Evolutionary conservation across 2,888 invertebrate species (phyloP).

Genomic region (Tromatobia lineatoria): DNA sequence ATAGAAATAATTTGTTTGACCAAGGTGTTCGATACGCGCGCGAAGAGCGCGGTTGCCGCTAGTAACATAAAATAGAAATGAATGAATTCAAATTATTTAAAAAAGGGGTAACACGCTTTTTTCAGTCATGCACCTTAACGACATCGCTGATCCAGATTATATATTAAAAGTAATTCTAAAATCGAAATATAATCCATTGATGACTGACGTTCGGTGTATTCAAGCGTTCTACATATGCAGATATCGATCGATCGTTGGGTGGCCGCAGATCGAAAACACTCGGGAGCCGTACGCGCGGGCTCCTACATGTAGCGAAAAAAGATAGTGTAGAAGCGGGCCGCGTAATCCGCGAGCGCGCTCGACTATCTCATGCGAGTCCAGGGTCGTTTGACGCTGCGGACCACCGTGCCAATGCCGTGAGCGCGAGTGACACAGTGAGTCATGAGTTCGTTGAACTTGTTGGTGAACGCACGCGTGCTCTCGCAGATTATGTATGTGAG

Average conservation of each 20-base stretch:
- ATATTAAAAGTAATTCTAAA: slow-evolving; percentile 26
- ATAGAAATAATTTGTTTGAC: no score
- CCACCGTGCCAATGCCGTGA: slow-evolving; percentile 65
- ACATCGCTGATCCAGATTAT: neutral
- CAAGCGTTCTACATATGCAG: slow-evolving; percentile 27
- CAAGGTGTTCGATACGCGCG: no score
- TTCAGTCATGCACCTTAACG: neutral
- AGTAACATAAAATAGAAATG: no score
- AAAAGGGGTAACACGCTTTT: neutral
- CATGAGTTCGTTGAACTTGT: slow-evolving; percentile 72
- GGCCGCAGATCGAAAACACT: slow-evolving; percentile 56
- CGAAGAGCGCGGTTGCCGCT: no score
- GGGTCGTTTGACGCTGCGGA: slow-evolving; percentile 66
- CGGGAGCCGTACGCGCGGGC: slow-evolving; percentile 11
- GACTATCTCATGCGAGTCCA: slow-evolving; percentile 66
- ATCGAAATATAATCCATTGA: slow-evolving; percentile 22
- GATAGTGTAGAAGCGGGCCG: slow-evolving; percentile 52
- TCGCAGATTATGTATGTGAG: slow-evolving; percentile 39
- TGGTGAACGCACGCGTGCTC: slow-evolving; percentile 70
- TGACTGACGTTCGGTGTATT: neutral
- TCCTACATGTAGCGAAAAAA: slow-evolving; percentile 18
- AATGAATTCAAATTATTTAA: neutral
- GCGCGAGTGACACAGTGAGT: slow-evolving; percentile 69
- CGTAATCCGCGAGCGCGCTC: slow-evolving; percentile 59
- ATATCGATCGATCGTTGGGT: slow-evolving; percentile 51